Evolutionary conservation across 2,797 vertebrate genomes (phyloP).

Genomic region (Myotis daubentonii): DNA sequence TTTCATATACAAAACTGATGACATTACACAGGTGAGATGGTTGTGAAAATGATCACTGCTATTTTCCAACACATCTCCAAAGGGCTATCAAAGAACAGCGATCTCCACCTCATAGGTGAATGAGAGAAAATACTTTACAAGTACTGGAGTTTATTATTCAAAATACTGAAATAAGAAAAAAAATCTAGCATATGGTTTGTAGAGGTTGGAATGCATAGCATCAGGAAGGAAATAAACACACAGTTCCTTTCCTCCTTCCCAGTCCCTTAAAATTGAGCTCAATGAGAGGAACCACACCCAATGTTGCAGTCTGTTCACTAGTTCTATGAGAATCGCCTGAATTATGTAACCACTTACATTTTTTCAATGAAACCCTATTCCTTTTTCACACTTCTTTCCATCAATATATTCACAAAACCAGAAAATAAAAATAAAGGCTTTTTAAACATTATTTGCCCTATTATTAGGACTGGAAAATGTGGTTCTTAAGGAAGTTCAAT

Average conservation of each 20-base stretch:
- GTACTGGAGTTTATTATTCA: background rate
- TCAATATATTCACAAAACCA: background rate
- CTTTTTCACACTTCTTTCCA: background rate
- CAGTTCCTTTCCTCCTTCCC: background rate
- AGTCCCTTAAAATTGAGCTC: background rate
- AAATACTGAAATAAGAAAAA: background rate
- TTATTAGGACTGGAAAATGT: background rate
- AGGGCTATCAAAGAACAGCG: background rate
- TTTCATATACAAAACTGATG: background rate
- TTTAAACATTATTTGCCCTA: background rate
- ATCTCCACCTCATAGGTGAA: background rate
- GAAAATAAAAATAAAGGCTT: background rate
- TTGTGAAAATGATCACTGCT: background rate
- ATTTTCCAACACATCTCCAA: slow-evolving; percentile 21
- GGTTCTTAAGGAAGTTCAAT: background rate
- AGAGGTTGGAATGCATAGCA: background rate
- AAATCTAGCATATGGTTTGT: background rate
- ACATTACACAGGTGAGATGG: background rate
- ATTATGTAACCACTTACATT: background rate
- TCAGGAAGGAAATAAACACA: background rate
- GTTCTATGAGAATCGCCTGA: background rate
- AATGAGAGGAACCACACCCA: background rate
- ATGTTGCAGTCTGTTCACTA: background rate
- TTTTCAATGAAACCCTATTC: background rate
- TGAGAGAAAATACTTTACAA: background rate